Conservation (phyloP, 2,797 vertebrate species). For the Melanogrammus aeglefinus region DNA sequence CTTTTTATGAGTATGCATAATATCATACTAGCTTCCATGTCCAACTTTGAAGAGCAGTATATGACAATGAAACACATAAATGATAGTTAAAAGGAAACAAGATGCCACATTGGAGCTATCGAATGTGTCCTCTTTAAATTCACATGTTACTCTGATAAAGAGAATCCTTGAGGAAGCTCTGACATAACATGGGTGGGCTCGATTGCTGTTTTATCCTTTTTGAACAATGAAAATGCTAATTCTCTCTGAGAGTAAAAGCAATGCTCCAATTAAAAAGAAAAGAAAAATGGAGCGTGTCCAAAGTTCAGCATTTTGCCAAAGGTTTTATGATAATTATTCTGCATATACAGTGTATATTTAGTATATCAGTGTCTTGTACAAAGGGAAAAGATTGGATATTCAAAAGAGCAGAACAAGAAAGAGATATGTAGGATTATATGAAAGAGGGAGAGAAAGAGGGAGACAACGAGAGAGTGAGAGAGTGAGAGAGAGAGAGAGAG, state of each 20-base stretch:
- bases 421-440: background rate
- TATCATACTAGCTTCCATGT: background rate
- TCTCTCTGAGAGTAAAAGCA: background rate
- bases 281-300: background rate
- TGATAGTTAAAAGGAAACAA: background rate
- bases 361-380: background rate
- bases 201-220: background rate
- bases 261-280: too few relatives aligned
- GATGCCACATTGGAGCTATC: background rate
- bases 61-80: background rate
- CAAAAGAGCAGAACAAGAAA: background rate
- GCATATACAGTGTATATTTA: background rate
- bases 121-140: background rate
- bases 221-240: conserved; percentile 1
- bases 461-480: background rate
- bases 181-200: background rate
- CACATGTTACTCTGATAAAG: too few relatives aligned
- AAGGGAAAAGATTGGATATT: background rate
- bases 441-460: conserved; percentile 5
- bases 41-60: background rate
- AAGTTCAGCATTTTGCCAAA: background rate
- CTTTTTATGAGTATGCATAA: background rate
- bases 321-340: background rate
- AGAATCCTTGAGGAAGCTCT: background rate
- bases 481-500: background rate